Evolutionary conservation across 2,888 invertebrate species (phyloP).

Genomic region (Cryptosula pallasiana): DNA sequence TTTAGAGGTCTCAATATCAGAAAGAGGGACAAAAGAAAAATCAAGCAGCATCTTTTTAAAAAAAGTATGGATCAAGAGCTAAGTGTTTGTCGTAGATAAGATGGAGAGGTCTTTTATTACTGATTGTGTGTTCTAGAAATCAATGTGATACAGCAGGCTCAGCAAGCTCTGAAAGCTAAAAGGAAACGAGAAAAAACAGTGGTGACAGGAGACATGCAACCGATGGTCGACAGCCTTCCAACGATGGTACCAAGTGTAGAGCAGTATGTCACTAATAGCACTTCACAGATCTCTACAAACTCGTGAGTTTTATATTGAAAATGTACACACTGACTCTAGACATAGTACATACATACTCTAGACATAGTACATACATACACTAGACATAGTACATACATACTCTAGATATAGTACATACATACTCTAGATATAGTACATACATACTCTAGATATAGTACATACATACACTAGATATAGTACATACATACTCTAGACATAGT

Average conservation of each 20-base stretch:
- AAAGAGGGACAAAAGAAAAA: slow-evolving; percentile 44
- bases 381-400: too few relatives aligned
- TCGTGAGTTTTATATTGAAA: too few relatives aligned
- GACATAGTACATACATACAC: too few relatives aligned
- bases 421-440: too few relatives aligned
- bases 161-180: slow-evolving; percentile 36
- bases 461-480: too few relatives aligned
- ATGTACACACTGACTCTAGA: too few relatives aligned
- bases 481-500: too few relatives aligned
- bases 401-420: too few relatives aligned
- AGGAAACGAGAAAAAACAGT: slow-evolving; percentile 40
- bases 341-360: too few relatives aligned
- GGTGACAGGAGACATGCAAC: slow-evolving; percentile 46
- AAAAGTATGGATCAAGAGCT: slow-evolving; percentile 37
- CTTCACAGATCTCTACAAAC: too few relatives aligned
- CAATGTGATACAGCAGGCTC: slow-evolving; percentile 35
- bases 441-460: too few relatives aligned
- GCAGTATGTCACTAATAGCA: background rate
- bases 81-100: too few relatives aligned
- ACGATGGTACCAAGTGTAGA: slow-evolving; percentile 30
- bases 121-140: slow-evolving; percentile 33
- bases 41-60: slow-evolving; percentile 42
- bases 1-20: slow-evolving; percentile 41
- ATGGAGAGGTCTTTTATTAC: background rate
- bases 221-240: slow-evolving; percentile 44